Evolutionary conservation across 2,113 vertebrate species (phyloP), one percentile per base, ranked within the genome.

Genomic region (Penelope pileata): DNA sequence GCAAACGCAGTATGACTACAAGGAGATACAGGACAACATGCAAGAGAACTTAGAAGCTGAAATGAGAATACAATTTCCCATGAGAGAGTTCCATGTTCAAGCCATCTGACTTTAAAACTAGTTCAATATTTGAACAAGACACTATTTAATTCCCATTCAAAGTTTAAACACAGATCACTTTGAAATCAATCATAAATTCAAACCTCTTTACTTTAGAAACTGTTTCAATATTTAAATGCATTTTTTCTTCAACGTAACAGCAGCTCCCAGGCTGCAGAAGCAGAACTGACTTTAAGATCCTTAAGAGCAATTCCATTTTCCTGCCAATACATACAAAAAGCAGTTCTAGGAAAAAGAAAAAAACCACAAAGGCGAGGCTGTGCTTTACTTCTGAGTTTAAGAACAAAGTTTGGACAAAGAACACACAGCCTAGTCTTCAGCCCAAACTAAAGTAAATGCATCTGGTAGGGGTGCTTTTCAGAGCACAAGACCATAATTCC

Each of bases 51-150:
- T 69, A 47, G 86, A 15, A 70, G 59, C 68, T 94, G 54, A 88
- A 90, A 93, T 78, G 91, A 90, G 95, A 96, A 97, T 91, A 88
- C 90, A 60, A 92, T 96, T 97, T 97, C 94, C 97, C 93, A 93
- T 75, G 96, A 96, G 91, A 91, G 79, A 90, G 50, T 40, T 96
- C 91, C 95, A 36, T 34, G 66, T 83, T 92, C 59, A 22, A 97
- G 92, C 68, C 94, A 97, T 97, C 97, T 97, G 96, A 97, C 88
- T 96, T 97, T 87, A 96, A 96, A 96, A 97, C 43, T 80, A 93
- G 91, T 90, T 97, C 95, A 93, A 89, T 97, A 97, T 97, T 96
- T 94, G 92, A 97, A 96, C 92, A 97, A 94, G 92, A 96, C 94
- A 94, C 93, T 83, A 88, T 97, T 97, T 97, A 95, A 96, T 93